These are phyloP conservation scores for Zaprionus lachaisei DNA, from an alignment of 1,140 invertebrate genomes.

Conservation along the genomic window DNA sequence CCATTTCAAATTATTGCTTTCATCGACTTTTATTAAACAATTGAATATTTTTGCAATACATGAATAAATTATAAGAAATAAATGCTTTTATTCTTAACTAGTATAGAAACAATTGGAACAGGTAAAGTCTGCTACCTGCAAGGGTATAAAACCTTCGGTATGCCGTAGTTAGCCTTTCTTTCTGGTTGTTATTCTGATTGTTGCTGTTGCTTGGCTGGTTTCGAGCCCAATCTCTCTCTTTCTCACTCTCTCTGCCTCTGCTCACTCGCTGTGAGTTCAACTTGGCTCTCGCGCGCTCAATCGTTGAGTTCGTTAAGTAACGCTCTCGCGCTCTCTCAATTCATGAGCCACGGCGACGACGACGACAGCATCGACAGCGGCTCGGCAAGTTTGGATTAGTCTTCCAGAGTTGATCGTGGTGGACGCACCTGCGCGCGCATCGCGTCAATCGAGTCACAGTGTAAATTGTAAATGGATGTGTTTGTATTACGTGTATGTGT, in stretches of 20 bases:
- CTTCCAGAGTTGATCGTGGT: slow-evolving; percentile 82
- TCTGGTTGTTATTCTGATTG: background rate
- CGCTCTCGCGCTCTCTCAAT: slow-evolving; percentile 38
- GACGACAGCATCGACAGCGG: slow-evolving; percentile 34
- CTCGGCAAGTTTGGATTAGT: slow-evolving; percentile 72
- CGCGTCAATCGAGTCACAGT: slow-evolving; percentile 45
- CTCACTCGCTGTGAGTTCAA: slow-evolving; percentile 21
- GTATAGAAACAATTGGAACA: no score
- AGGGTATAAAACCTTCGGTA: no score
- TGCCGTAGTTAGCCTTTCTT: no score
- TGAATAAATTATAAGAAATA: no score
- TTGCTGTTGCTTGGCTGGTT: slow-evolving; percentile 51
- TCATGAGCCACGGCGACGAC: slow-evolving; percentile 23
- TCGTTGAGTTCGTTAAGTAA: slow-evolving; percentile 3
- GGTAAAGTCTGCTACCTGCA: no score
- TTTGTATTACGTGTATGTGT: slow-evolving; percentile 28
- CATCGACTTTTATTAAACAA: no score
- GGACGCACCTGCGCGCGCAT: slow-evolving; percentile 82
- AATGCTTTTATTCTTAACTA: no score
- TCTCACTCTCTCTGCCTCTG: slow-evolving; percentile 32
- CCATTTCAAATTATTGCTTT: no score
- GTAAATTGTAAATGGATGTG: slow-evolving; percentile 59
- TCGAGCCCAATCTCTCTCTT: slow-evolving; percentile 34
- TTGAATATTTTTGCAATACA: no score
- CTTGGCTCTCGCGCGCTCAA: slow-evolving; percentile 15